A percentile compares a stretch with the other conserved stretches of the same genome.
phyloP scores from a whole-genome alignment of 2,888 invertebrate genomes.

The Drosophila phalerata region DNA sequence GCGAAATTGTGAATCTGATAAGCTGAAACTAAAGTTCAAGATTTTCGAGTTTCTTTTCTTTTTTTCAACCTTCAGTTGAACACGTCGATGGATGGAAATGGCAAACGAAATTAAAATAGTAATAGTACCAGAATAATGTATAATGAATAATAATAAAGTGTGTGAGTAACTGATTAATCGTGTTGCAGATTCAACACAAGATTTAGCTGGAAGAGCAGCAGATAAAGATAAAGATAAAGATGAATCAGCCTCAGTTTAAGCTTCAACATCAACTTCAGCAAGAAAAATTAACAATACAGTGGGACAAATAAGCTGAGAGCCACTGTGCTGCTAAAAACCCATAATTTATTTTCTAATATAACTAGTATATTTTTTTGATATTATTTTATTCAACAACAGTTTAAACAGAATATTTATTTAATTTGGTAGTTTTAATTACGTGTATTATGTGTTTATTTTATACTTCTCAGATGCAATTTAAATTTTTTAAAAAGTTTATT shows the following conservation, averaged over 20 bases:
- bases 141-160: conserved; percentile 12
- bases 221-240: not conserved
- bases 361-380: too few species aligned
- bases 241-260: conserved; percentile 18
- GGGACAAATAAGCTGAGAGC: too few species aligned
- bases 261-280: not conserved
- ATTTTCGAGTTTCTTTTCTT: not conserved
- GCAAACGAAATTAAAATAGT: conserved; percentile 7
- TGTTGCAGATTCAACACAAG: conserved; percentile 13
- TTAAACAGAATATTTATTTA: too few species aligned
- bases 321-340: too few species aligned
- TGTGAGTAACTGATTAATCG: conserved; percentile 5
- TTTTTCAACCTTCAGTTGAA: conserved; percentile 39
- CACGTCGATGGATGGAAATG: conserved; percentile 36
- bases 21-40: conserved; percentile 14
- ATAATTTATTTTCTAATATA: too few species aligned
- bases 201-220: conserved; percentile 19
- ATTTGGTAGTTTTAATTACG: too few species aligned
- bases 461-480: too few species aligned
- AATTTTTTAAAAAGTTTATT: too few species aligned
- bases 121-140: conserved; percentile 7
- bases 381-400: too few species aligned
- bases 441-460: too few species aligned
- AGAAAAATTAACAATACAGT: too few species aligned
- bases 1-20: conserved; percentile 35